phyloP scores from a whole-genome alignment of 1,140 invertebrate genomes.

The Lanistes nyassanus region DNA sequence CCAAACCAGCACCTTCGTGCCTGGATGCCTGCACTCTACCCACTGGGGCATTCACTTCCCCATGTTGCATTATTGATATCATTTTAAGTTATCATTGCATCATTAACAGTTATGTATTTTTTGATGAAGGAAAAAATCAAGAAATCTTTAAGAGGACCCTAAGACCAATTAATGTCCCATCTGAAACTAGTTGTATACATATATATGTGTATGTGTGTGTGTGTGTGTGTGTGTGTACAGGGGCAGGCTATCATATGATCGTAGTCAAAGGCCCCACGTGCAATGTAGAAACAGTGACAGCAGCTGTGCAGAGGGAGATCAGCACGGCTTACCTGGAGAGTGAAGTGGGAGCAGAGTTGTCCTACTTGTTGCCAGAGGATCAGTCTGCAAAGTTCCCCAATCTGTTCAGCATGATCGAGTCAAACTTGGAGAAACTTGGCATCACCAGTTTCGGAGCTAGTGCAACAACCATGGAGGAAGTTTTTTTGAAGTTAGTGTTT shows the following conservation, averaged over 20 bases:
- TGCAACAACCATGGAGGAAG: slow-evolving; percentile 86
- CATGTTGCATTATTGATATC: too few relatives aligned
- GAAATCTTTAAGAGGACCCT: too few relatives aligned
- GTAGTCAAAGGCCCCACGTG: slow-evolving; percentile 67
- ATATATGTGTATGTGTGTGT: too few relatives aligned
- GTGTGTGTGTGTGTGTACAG: slow-evolving; percentile 35
- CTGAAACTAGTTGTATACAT: too few relatives aligned
- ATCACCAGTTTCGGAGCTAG: slow-evolving; percentile 82
- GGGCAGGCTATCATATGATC: slow-evolving; percentile 64
- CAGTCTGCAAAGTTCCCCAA: slow-evolving; percentile 58
- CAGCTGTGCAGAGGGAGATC: slow-evolving; percentile 46
- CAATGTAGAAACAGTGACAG: slow-evolving; percentile 65
- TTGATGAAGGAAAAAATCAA: too few relatives aligned
- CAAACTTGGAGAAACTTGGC: slow-evolving; percentile 71
- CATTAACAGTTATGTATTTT: too few relatives aligned
- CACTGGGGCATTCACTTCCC: too few relatives aligned
- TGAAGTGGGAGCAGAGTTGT: slow-evolving; percentile 60
- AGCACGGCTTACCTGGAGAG: slow-evolving; percentile 55
- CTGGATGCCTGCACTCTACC: too few relatives aligned
- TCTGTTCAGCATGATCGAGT: slow-evolving; percentile 76
- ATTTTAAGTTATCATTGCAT: too few relatives aligned
- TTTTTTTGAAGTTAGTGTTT: slow-evolving; percentile 71
- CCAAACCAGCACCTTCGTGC: too few relatives aligned
- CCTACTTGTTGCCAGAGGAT: slow-evolving; percentile 63
- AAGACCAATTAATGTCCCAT: too few relatives aligned